Base-by-base conservation (phyloP, 2,113 vertebrate species). In the Neodon shergylaensis region DNA sequence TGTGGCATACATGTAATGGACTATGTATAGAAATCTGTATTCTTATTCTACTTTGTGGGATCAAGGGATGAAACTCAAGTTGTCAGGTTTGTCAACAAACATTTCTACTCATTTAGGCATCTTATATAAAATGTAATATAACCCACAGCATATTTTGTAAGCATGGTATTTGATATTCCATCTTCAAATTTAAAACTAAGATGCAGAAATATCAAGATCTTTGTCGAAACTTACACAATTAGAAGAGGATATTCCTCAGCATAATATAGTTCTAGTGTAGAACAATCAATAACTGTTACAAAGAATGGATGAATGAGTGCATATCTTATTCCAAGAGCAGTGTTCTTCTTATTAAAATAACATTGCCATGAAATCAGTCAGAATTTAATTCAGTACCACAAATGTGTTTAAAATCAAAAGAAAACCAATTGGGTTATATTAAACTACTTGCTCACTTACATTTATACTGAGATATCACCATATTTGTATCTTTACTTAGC, bases 141-240 rank as follows among this genome's bases (percentile, higher is more conserved):
- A 47, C 33, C 3, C 42, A 84, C 13, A 92, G 88, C 39, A 33
- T 24, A 91, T 49, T 92, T 91, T 93, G 11, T n/a, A 12, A 91
- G 63, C 19, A 39, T 79, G 14, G 6, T 54, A 58, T 42, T 42
- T 76, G 44, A 93, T 74, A 61, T 49, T 26, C 33, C 10, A 76
- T 63, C 85, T 96, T 91, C 11, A 91, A 21, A 91, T 79, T 33
- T 85, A 49, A 88, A 93, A 97, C 17, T 49, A 68, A 89, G 24
- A 44, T 7, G 85, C 42, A 93, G 16, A 93, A 93, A 94, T 89
- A 94, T 49, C 49, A 93, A 49, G 4, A 88, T 17, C 6, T n/a
- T 65, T 91, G 58, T 7, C 24, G 14, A 74, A 58, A 81, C 90
- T 88, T 44, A 76, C 42, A 68, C 17, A 92, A 10, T 72, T 84